Conservation (phyloP, 2,797 vertebrate genomes). For the Ctenopoma kingsleyae region DNA sequence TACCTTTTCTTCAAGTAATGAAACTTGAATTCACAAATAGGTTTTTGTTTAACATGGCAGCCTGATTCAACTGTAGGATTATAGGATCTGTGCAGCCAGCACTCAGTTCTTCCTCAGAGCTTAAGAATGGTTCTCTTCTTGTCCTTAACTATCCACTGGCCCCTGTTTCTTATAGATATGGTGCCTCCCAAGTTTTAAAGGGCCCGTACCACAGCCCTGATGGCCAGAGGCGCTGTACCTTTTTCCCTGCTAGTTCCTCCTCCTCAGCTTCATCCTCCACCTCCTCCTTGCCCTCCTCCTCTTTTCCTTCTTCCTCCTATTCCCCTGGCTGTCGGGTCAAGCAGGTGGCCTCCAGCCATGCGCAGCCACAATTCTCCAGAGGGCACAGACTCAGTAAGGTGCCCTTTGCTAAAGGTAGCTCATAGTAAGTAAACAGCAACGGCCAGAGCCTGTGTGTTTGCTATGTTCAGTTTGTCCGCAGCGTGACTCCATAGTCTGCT, state of each 20-base stretch:
- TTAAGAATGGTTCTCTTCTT: constrained; percentile 53
- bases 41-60: constrained; percentile 22
- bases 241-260: constrained; percentile 76
- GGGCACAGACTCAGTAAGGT: constrained; percentile 83
- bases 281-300: constrained; percentile 67
- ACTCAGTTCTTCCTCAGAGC: constrained; percentile 43
- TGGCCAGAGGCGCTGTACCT: constrained; percentile 68
- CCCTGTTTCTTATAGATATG: constrained; percentile 82
- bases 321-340: constrained; percentile 72
- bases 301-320: constrained; percentile 51
- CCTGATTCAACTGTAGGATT: constrained; percentile 48
- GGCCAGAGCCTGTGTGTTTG: constrained; percentile 62
- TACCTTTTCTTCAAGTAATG: constrained; percentile 13
- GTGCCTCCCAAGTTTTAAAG: constrained; percentile 61
- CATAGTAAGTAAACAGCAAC: constrained; percentile 84
- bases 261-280: constrained; percentile 76
- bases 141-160: constrained; percentile 66
- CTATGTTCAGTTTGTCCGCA: constrained; percentile 56
- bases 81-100: constrained; percentile 48
- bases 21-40: constrained; percentile 10
- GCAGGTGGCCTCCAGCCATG: constrained; percentile 77
- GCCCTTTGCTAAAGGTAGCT: constrained; percentile 83
- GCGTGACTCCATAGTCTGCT: constrained; percentile 58
- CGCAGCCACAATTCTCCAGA: constrained; percentile 79
- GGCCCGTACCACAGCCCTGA: constrained; percentile 76